Evolutionary conservation across 1,140 invertebrate genomes (phyloP).

Genomic region (Lepidostoma basale): DNA sequence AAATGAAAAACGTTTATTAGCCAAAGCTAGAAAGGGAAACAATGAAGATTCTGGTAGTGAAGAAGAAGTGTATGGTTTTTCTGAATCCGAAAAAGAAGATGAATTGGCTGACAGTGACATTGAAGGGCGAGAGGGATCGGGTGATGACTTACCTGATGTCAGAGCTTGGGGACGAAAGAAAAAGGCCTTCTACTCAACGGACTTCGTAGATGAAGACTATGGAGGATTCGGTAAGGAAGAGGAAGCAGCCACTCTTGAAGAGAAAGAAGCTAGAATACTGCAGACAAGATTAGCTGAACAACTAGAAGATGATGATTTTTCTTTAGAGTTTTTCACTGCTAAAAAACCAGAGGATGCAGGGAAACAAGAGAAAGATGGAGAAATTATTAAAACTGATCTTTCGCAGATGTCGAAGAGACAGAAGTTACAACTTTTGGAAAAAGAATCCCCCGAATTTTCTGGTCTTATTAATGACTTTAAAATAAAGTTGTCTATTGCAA

Average conservation of each 20-base stretch:
- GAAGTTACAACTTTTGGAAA: conserved; percentile 75
- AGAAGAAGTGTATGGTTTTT: conserved; percentile 69
- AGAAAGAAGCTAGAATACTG: conserved; percentile 82
- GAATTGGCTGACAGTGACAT: conserved; percentile 71
- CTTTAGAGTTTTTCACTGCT: conserved; percentile 67
- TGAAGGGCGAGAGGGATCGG: conserved; percentile 70
- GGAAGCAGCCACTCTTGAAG: conserved; percentile 79
- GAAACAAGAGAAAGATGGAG: conserved; percentile 50
- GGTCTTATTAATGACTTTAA: conserved; percentile 79
- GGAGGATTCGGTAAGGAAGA: conserved; percentile 74
- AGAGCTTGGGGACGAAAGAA: conserved; percentile 88
- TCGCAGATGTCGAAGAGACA: conserved; percentile 75
- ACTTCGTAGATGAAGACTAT: conserved; percentile 88
- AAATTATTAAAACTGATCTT: conserved; percentile 73
- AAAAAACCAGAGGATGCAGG: conserved; percentile 51
- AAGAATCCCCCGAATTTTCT: conserved; percentile 84
- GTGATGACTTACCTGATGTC: conserved; percentile 74
- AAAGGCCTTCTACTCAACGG: conserved; percentile 80
- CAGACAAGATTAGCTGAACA: conserved; percentile 79
- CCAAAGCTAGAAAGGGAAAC: conserved; percentile 64
- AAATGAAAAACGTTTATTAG: conserved; percentile 66
- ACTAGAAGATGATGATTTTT: conserved; percentile 82
- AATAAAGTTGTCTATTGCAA: conserved; percentile 70
- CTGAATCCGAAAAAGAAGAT: conserved; percentile 62
- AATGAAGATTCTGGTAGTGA: conserved; percentile 65